Base-by-base conservation (phyloP, 64 coral and sea anemone species). In the Dendrophyllia cribrosa region DNA sequence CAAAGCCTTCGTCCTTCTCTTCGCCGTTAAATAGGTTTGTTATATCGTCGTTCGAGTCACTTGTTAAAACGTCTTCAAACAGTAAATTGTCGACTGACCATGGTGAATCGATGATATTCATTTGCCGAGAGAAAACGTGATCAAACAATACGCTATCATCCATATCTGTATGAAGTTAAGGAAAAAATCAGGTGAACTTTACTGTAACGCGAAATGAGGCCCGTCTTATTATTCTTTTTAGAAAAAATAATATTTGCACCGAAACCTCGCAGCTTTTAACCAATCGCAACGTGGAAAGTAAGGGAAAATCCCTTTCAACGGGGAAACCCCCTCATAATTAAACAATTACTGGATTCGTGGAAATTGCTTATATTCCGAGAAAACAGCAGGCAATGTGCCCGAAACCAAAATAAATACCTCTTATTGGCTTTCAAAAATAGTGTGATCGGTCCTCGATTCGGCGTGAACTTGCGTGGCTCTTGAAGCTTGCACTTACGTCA, bases 21-120 rank as follows among this genome's bases (percentile, higher is more conserved):
- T 20, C 20, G 24, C 34, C 43, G 7, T 66, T 84, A 47, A 84
- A 84, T 0, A 84, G 19, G 61, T 66, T 43, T 15, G 43, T 46
- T 17, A 84, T 44, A 24, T 68, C 61, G 44, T 84, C 15, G 47
- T 84, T 65, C 44, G 44, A 84, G n/a, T 84, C 45, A 24, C 4
- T 23, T 20, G 44, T 51, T 21, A 62, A 9, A 5, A 61, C 24
- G 13, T 82, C 78, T 14, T 84, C 80, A 68, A 84, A 84, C 43
- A 84, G 80, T 52, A 21, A 68, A 45, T 84, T 84, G 9, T 84
- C 61, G 14, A 47, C 43, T 67, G 61, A 68, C 80, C 80, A 84
- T 51, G 62, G 80, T 51, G 80, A 67, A 84, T 84, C 80, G 9
- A 4, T 22, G 61, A 67, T 51, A 23, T 84, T 14, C 43, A 50